Conservation (phyloP, 2,888 invertebrate species). For the Meloe dianella region DNA sequence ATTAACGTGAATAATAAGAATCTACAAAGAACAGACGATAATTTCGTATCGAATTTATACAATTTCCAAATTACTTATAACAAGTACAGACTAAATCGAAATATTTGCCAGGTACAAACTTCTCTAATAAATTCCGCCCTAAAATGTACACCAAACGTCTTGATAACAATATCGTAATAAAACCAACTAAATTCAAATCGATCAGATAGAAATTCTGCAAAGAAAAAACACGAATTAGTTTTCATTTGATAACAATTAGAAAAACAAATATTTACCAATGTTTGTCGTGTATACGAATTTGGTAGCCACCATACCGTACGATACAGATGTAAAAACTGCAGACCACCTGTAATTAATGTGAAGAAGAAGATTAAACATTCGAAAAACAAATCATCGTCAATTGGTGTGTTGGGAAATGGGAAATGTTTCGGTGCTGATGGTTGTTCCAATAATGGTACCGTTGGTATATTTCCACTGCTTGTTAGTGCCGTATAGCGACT, state of each 20-base stretch:
- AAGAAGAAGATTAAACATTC: slow-evolving; percentile 86
- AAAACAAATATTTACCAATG: slow-evolving; percentile 72
- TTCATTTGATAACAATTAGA: slow-evolving; percentile 16
- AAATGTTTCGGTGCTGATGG: slow-evolving; percentile 77
- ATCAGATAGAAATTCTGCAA: slow-evolving; percentile 94
- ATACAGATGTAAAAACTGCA: slow-evolving; percentile 95
- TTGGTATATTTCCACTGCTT: slow-evolving; percentile 43
- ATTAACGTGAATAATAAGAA: slow-evolving; percentile 68
- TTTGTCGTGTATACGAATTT: slow-evolving; percentile 85
- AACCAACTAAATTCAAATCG: slow-evolving; percentile 84
- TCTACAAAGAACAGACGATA: slow-evolving; percentile 59
- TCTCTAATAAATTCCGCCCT: slow-evolving; percentile 49
- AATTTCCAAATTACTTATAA: slow-evolving; percentile 12
- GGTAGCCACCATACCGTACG: slow-evolving; percentile 98
- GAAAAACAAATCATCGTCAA: slow-evolving; percentile 82
- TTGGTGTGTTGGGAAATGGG: slow-evolving; percentile 78
- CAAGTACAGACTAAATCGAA: slow-evolving; percentile 37
- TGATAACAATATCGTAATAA: slow-evolving; percentile 81
- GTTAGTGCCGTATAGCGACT: slow-evolving; percentile 50
- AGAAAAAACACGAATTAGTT: slow-evolving; percentile 14
- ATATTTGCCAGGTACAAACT: slow-evolving; percentile 41
- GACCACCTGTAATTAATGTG: slow-evolving; percentile 75
- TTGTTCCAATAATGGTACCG: slow-evolving; percentile 53
- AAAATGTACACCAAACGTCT: slow-evolving; percentile 74
- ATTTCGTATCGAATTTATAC: not conserved